Evolutionary conservation across 2,888 invertebrate species (phyloP).

Genomic region (Mesorhabditis spiculigera): DNA sequence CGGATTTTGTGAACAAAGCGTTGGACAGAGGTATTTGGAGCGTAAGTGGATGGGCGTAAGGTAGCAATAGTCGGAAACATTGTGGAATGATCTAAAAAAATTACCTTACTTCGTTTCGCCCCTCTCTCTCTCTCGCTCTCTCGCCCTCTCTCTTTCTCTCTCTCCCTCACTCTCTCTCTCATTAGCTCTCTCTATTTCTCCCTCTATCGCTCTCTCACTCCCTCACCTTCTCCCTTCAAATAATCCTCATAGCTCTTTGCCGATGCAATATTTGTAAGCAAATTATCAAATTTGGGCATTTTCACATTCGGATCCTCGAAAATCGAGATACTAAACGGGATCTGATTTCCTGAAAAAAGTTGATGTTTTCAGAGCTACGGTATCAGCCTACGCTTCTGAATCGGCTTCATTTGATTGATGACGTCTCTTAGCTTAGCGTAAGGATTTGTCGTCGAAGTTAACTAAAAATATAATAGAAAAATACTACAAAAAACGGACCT

Average conservation of each 20-base stretch:
- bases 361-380: not conserved
- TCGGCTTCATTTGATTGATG: not conserved
- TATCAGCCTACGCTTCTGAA: not conserved
- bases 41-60: too few species aligned
- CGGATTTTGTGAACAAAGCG: too few species aligned
- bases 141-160: too few species aligned
- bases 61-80: too few species aligned
- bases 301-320: not conserved
- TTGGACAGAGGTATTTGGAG: too few species aligned
- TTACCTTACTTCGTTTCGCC: too few species aligned
- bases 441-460: not conserved
- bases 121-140: too few species aligned
- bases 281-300: not conserved
- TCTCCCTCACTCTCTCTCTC: too few species aligned
- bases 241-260: slow-evolving; percentile 2
- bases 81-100: too few species aligned
- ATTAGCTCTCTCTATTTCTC: too few species aligned
- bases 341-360: not conserved
- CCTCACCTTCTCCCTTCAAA: not conserved
- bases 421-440: not conserved
- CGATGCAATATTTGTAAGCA: not conserved
- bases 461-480: not conserved
- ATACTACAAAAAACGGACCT: not conserved
- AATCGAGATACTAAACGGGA: not conserved
- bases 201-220: too few species aligned